Base-by-base conservation (phyloP, 2,797 vertebrate genomes). In the Aselliscus stoliczkanus region DNA sequence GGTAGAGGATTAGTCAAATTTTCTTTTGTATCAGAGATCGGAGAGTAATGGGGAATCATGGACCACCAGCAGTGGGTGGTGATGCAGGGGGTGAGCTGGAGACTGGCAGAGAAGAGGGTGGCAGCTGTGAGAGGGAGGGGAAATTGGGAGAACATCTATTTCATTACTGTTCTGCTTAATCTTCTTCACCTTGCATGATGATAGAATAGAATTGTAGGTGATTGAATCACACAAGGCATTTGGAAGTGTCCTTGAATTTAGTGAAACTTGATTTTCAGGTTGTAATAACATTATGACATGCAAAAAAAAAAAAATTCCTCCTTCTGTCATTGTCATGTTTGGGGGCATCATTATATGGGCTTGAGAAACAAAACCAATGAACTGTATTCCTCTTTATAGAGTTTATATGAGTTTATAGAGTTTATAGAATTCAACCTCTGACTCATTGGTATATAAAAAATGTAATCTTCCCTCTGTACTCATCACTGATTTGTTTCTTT, bases 211-310 rank as follows among this genome's bases (percentile, higher is more conserved):
- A 88, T 31, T 54, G 50, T 69, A 21, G 44, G 47, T 60, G 84
- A 93, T 23, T 79, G 20, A 95, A 56, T 94, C 56, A 89, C 6
- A n/a, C 2, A 58, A 88, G 54, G 60, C 23, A 65, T 42, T 82
- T 54, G 13, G 13, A 88, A 80, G 8, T 79, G 60, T 42, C 93
- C 58, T 88, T 89, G 85, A 86, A 77, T 80, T 94, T 73, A 84
- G 65, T 92, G 56, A 80, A 94, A 87, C 37, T 70, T 79, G 56
- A 62, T 29, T 95, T 95, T 92, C 70, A 67, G 42, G 12, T 65
- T 88, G 37, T 44, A 80, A 70, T 80, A 83, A 90, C 18, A 70
- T 29, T 79, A 3, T 64, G 47, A 76, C 27, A 65, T 50, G 56
- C 13, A 52, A 23, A 27, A 3, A 27, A 20, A 21, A 27, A n/a